Conservation (phyloP, 2,113 vertebrate genomes). For the Ceyx margarethae region DNA sequence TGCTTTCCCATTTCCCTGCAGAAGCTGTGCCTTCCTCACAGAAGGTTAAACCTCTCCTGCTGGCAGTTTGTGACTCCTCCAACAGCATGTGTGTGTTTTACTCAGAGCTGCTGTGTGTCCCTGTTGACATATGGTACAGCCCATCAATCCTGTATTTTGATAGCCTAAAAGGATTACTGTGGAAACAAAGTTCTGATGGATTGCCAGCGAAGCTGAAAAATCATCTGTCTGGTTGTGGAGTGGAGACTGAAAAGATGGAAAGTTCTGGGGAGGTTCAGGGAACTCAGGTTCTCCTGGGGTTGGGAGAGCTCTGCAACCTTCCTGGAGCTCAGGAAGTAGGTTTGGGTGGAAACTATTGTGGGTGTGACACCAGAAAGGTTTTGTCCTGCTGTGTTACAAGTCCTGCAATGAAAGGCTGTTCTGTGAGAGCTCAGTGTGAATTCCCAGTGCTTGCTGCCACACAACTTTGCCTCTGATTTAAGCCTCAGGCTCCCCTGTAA, state of each 20-base stretch:
- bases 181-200: not conserved
- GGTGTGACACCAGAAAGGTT: not conserved
- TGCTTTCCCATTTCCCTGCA: not conserved
- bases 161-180: not conserved
- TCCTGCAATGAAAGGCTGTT: not conserved
- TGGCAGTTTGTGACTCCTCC: not conserved
- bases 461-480: not conserved
- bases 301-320: not conserved
- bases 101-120: not conserved
- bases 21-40: not conserved
- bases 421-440: not conserved
- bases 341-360: not conserved
- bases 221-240: not conserved
- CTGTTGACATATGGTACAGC: not conserved
- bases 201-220: not conserved
- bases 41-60: not conserved
- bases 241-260: not conserved
- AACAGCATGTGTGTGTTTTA: not conserved
- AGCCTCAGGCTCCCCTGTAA: not conserved
- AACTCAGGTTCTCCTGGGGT: not conserved
- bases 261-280: not conserved
- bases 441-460: not conserved
- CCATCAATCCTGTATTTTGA: not conserved
- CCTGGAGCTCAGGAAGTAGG: not conserved
- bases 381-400: rapidly evolving